Conservation (phyloP, 2,113 vertebrate species). For the Siniperca chuatsi region DNA sequence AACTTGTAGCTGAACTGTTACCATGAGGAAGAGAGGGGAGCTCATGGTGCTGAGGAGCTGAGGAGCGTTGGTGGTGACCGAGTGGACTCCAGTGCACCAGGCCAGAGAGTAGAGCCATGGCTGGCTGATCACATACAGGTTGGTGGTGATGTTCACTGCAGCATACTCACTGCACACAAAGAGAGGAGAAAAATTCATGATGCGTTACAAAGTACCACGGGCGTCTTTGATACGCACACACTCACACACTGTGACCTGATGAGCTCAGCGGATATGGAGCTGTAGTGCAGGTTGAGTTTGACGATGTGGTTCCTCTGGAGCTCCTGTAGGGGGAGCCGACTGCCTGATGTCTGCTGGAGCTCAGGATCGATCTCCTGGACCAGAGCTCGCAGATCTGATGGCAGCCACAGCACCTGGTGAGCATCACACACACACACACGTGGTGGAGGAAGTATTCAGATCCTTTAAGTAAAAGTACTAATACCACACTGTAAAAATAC, state of each 20-base stretch:
- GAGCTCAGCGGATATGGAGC: slow-evolving; percentile 83
- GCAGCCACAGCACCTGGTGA: slow-evolving; percentile 89
- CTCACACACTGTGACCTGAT: slow-evolving; percentile 77
- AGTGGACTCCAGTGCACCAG: slow-evolving; percentile 91
- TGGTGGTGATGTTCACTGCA: slow-evolving; percentile 89
- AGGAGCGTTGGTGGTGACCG: slow-evolving; percentile 91
- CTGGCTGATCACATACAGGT: slow-evolving; percentile 91
- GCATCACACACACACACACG: neutral
- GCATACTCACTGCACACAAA: slow-evolving; percentile 74
- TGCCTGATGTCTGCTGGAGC: slow-evolving; percentile 86
- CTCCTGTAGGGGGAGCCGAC: slow-evolving; percentile 78
- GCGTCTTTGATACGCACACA: neutral
- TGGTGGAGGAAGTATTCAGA: no score
- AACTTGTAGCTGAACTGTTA: slow-evolving; percentile 49
- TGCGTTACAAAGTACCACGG: neutral
- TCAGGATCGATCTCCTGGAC: slow-evolving; percentile 83
- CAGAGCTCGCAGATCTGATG: slow-evolving; percentile 73
- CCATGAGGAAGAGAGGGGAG: slow-evolving; percentile 90
- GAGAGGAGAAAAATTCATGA: rapidly evolving
- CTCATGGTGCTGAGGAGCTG: slow-evolving; percentile 81
- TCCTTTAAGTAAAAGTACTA: no score
- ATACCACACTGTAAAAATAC: no score
- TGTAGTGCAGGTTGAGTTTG: slow-evolving; percentile 90
- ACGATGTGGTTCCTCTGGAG: slow-evolving; percentile 82
- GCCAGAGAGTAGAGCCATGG: slow-evolving; percentile 94